Evolutionary conservation across 2,888 invertebrate genomes (phyloP).

Genomic region (Alloscopus bannaensis): DNA sequence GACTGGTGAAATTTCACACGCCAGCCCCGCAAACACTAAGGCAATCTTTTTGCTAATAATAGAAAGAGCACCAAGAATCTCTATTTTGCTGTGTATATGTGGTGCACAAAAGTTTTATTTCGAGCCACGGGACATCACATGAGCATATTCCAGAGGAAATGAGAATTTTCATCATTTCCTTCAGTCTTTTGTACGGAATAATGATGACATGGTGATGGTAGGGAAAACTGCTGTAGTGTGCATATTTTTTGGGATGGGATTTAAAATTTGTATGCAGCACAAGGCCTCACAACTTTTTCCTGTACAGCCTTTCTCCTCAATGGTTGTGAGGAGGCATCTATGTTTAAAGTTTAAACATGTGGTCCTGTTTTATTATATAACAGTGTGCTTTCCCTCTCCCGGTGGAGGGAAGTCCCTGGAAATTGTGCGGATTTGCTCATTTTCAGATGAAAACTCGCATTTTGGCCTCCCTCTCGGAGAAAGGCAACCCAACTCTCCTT

Average conservation of each 20-base stretch:
- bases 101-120: constrained; percentile 13
- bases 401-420: background rate
- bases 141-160: constrained; percentile 42
- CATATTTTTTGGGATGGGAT: background rate
- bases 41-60: too few species aligned
- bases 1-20: too few species aligned
- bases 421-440: constrained; percentile 48
- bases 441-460: constrained; percentile 22
- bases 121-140: too few species aligned
- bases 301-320: constrained; percentile 11
- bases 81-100: too few species aligned
- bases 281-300: constrained; percentile 37
- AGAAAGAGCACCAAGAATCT: too few species aligned
- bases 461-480: too few species aligned
- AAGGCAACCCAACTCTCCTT: too few species aligned
- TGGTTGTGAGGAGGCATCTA: too few species aligned
- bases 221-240: background rate
- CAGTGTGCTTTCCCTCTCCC: background rate
- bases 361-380: too few species aligned
- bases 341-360: too few species aligned
- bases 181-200: constrained; percentile 42
- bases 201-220: constrained; percentile 13
- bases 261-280: constrained; percentile 37
- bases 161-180: constrained; percentile 62
- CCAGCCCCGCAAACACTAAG: too few species aligned